Base-by-base conservation (phyloP, 2,797 vertebrate species). In the Lerista edwardsae region DNA sequence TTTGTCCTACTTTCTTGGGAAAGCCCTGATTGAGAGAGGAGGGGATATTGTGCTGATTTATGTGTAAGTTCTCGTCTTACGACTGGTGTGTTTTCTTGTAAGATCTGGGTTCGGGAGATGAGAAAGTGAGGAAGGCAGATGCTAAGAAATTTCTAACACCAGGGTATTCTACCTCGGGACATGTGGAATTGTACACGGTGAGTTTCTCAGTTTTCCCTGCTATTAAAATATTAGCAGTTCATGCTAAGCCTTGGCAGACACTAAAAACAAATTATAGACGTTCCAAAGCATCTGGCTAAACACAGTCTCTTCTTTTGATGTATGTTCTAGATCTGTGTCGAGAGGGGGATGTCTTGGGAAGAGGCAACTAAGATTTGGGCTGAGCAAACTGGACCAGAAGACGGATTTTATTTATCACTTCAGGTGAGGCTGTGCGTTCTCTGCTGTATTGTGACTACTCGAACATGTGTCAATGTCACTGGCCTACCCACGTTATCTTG, bases 311-410 rank as follows among this genome's bases (percentile, higher is more conserved):
- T 29, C 34, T 3, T 47, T 59, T 6, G 0, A 2, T 80, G 79
- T 92, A 69, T 47, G 68, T 88, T 86, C 61, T 83, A 99, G 99
- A 98, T 99, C 83, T 97, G 98, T 6, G 99, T 99, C 72, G 99
- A 99, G 95, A 96, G 99, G 83, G 99, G 99, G 9, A 99, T 99
- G 98, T 98, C 98, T 31, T 99, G 99, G 98, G 98, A 99, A 41
- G 99, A 99, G 91, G 98, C 98, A 21, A 98, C 97, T 1, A 98
- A 98, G 79, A 96, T 97, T 65, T 99, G 99, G 99, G 98, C 98
- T 0, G 98, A 99, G 1, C 97, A 99, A 90, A 98, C 94, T 1
- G 98, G 98, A 89, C 88, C 98, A 17, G 98, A 99, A 29, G 98
- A 99, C 91, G 98, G 99, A 36, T 99, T 99, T 95, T 99, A 99